Evolutionary conservation across 1,140 invertebrate genomes (phyloP).

Genomic region (Cydia fagiglandana): DNA sequence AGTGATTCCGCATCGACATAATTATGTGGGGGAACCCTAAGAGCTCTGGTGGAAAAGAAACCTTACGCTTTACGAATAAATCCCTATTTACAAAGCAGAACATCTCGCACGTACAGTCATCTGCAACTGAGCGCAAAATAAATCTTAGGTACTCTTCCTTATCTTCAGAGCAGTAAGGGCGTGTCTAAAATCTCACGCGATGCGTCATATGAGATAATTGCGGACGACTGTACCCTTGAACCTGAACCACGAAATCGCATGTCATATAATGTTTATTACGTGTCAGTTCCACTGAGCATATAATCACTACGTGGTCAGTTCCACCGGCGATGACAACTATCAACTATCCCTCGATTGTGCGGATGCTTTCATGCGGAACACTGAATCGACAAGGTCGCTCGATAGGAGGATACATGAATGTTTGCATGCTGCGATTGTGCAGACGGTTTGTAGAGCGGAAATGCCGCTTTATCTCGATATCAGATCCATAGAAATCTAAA

Average conservation of each 20-base stretch:
- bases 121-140: too few species aligned
- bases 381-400: constrained; percentile 52
- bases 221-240: constrained; percentile 10
- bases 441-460: background rate
- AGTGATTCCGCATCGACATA: too few species aligned
- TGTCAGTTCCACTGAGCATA: constrained; percentile 26
- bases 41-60: too few species aligned
- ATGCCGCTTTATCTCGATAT: background rate
- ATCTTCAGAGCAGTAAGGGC: background rate
- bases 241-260: constrained; percentile 24
- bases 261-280: constrained; percentile 29
- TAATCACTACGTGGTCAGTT: too few species aligned
- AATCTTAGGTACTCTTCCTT: too few species aligned
- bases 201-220: background rate
- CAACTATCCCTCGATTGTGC: constrained; percentile 45
- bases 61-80: too few species aligned
- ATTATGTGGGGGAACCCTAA: too few species aligned
- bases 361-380: constrained; percentile 51
- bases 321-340: constrained; percentile 38
- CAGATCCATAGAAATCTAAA: background rate
- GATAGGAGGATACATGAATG: constrained; percentile 1
- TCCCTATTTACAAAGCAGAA: too few species aligned
- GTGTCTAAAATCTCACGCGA: background rate
- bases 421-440: constrained; percentile 2
- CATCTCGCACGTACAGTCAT: too few species aligned